Percentiles rank a stretch among this genome's conserved stretches.
Evolutionary conservation across 2,113 vertebrate genomes (phyloP).

Genomic region (Macquaria australasica): DNA sequence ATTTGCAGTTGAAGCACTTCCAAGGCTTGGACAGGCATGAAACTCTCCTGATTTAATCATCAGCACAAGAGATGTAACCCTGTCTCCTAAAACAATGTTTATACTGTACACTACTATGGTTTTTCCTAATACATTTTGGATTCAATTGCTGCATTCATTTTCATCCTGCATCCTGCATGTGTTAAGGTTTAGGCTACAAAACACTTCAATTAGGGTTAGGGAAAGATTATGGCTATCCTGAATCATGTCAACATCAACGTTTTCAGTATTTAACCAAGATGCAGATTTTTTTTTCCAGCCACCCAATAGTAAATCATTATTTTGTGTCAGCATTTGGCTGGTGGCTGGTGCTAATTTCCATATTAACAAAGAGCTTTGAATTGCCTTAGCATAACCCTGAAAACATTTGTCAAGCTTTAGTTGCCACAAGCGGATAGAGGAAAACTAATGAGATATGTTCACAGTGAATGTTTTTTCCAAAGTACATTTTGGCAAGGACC

Average conservation of each 20-base stretch:
- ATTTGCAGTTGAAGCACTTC: not conserved
- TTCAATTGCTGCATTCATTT: not conserved
- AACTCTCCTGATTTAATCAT: not conserved
- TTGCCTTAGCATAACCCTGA: not conserved
- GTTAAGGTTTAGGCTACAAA: not conserved
- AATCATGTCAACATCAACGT: not conserved
- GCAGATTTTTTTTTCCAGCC: not conserved
- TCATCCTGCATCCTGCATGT: not conserved
- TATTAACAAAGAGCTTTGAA: not conserved
- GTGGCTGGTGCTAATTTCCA: too few species aligned
- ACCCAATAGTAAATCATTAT: too few species aligned
- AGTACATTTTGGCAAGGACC: not conserved
- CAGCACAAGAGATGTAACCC: not conserved
- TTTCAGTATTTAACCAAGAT: not conserved
- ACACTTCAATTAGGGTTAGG: too few species aligned
- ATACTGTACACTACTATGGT: not conserved
- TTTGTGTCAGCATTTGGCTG: too few species aligned
- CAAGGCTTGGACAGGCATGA: not conserved
- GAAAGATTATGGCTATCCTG: not conserved
- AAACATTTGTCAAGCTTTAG: not conserved
- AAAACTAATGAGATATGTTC: not conserved
- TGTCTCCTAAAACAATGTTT: not conserved
- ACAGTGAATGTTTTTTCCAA: not conserved
- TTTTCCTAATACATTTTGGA: not conserved
- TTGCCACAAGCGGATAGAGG: not conserved